Evolutionary conservation across 2,113 vertebrate species (phyloP), one percentile per base, ranked within the genome.

Genomic region (Vireo altiloquus): DNA sequence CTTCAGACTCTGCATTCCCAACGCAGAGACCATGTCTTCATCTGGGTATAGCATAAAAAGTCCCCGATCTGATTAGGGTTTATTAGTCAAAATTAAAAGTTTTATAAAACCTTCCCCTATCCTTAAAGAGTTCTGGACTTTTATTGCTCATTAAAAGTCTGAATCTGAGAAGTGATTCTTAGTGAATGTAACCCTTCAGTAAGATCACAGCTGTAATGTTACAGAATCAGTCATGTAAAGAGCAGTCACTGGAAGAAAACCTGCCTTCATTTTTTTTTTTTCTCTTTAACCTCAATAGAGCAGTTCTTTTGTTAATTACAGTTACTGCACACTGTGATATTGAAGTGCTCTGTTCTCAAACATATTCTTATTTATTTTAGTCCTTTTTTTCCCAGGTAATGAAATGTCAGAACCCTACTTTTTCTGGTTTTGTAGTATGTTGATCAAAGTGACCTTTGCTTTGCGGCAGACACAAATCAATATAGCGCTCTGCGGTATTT

Each of bases 391-490:
- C 87, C 93, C 97, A 97, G 98, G 98, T 98, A 98, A 99, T 98
- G 98, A 98, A 98, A 98, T 98, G 98, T 99, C 98, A 99, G 98
- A 97, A 97, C 85, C 89, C 93, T 96, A 96, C 95, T 96, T 97
- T 98, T 98, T 93, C 97, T 98, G 96, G 97, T 98, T 98, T 97
- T 97, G 97, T 98, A 97, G 96, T 95, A 97, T 96, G 98, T 97
- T 98, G 98, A 99, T 99, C 98, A 98, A 99, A 99, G 98, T 98
- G 98, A 98, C 98, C 98, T 98, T 98, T 98, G 98, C 96, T 97
- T 96, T 93, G 95, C 96, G 61, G 97, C 97, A 98, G 98, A 98
- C 96, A 98, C 98, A 98, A 99, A 99, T 99, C 98, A 98, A 99
- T 98, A 98, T 97, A 81, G 95, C 54, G 96, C 98, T 98, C 97